A percentile compares a stretch with the other conserved stretches of the same genome.
These are phyloP conservation scores for Lagopus muta DNA, from an alignment of 2,113 vertebrate species.

Conservation along the genomic window DNA sequence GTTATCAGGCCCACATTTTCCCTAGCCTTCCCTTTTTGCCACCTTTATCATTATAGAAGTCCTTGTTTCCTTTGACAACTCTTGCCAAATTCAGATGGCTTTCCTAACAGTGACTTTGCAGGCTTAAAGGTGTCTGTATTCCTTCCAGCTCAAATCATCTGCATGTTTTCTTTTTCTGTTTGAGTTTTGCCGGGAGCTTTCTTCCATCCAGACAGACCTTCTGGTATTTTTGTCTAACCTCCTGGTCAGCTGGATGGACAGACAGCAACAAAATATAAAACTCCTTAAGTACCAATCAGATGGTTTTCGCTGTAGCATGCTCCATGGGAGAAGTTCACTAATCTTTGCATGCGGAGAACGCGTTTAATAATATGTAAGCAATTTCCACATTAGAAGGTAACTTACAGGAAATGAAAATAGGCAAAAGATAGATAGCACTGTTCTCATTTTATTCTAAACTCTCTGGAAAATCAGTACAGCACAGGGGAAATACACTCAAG, in stretches of 20 bases:
- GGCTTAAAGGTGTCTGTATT: background rate
- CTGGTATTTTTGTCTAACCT: background rate
- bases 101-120: background rate
- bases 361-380: background rate
- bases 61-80: background rate
- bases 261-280: background rate
- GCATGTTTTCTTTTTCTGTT: background rate
- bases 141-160: background rate
- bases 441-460: background rate
- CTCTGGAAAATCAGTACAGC: accelerated
- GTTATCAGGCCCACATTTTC: background rate
- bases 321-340: background rate
- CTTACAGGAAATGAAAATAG: background rate
- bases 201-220: background rate
- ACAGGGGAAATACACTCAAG: background rate
- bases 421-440: background rate
- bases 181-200: background rate
- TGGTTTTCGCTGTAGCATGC: background rate
- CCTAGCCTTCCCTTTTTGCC: background rate
- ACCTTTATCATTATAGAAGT: background rate
- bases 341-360: background rate
- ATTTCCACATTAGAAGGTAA: background rate
- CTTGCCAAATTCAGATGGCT: background rate
- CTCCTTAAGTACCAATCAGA: background rate
- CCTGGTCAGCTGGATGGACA: background rate